A percentile compares a stretch with the other conserved stretches of the same genome.
These are phyloP conservation scores for Corythaixoides concolor DNA, from an alignment of 2,113 vertebrate species.

Conservation along the genomic window DNA sequence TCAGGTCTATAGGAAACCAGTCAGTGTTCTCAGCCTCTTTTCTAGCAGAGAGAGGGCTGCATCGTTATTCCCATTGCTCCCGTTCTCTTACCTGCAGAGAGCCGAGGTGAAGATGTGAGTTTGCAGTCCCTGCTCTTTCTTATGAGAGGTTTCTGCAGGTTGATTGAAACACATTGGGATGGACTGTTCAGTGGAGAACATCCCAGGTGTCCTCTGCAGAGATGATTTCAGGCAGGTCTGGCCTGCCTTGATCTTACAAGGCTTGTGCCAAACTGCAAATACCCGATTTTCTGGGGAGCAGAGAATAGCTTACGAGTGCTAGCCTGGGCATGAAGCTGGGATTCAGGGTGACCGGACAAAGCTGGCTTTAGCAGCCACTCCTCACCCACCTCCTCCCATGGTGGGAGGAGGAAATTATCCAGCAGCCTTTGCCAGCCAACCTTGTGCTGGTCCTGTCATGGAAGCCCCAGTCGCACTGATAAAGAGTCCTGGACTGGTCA, in stretches of 20 bases:
- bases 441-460: neutral
- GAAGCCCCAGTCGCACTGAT: neutral
- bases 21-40: neutral
- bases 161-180: neutral
- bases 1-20: neutral
- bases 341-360: neutral
- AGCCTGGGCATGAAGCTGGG: neutral
- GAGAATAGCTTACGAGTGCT: neutral
- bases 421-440: neutral
- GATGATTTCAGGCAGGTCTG: neutral
- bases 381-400: neutral
- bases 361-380: neutral
- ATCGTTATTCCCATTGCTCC: neutral
- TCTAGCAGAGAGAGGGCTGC: neutral
- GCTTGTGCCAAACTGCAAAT: neutral
- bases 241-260: neutral
- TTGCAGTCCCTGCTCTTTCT: neutral
- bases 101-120: accelerated
- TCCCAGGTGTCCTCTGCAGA: neutral
- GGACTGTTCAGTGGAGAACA: neutral
- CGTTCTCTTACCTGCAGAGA: neutral
- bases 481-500: neutral
- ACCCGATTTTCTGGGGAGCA: accelerated
- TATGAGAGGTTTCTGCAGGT: neutral
- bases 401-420: neutral